Percentiles rank a stretch among this genome's conserved stretches.
These are phyloP conservation scores for Sarcophaga caerulescens DNA, from an alignment of 2,888 invertebrate genomes.

Conservation along the genomic window DNA sequence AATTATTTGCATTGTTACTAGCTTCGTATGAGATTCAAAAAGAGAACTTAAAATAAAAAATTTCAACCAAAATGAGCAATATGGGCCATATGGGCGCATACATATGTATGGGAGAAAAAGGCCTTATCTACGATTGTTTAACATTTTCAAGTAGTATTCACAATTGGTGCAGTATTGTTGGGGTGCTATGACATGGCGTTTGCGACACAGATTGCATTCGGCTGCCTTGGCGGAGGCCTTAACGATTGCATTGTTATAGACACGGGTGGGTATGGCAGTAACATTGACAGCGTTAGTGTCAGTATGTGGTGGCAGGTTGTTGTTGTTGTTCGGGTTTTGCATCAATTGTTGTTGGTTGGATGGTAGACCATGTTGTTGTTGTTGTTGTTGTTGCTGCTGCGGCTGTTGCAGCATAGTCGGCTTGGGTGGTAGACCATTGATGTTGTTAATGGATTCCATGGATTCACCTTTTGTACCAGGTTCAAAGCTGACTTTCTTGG, in stretches of 20 bases:
- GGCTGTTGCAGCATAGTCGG: slow-evolving; percentile 63
- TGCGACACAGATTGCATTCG: slow-evolving; percentile 93
- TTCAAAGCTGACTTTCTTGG: slow-evolving; percentile 89
- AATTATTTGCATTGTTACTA: slow-evolving; percentile 48
- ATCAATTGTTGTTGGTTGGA: slow-evolving; percentile 42
- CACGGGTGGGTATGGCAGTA: slow-evolving; percentile 81
- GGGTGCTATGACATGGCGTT: slow-evolving; percentile 89
- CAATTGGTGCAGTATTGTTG: slow-evolving; percentile 94
- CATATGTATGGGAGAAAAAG: slow-evolving; percentile 33
- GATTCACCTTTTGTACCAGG: slow-evolving; percentile 87
- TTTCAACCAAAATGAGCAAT: neutral
- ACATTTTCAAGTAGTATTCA: slow-evolving; percentile 92
- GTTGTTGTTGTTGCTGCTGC: slow-evolving; percentile 70
- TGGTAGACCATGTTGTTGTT: slow-evolving; percentile 75
- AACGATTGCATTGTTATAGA: slow-evolving; percentile 81
- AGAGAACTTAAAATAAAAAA: slow-evolving; percentile 5
- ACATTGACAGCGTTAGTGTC: slow-evolving; percentile 72
- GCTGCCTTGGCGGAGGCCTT: slow-evolving; percentile 83
- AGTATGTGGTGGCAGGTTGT: slow-evolving; percentile 39
- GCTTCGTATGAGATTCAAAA: slow-evolving; percentile 65
- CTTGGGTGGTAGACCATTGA: slow-evolving; percentile 69
- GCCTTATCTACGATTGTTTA: slow-evolving; percentile 79
- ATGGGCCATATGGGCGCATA: neutral
- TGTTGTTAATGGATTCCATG: slow-evolving; percentile 47
- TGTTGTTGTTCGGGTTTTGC: slow-evolving; percentile 7